Percentiles rank a stretch among this genome's conserved stretches.
Evolutionary conservation across 1,140 invertebrate genomes (phyloP).

Genomic region (Drosophila nasuta): DNA sequence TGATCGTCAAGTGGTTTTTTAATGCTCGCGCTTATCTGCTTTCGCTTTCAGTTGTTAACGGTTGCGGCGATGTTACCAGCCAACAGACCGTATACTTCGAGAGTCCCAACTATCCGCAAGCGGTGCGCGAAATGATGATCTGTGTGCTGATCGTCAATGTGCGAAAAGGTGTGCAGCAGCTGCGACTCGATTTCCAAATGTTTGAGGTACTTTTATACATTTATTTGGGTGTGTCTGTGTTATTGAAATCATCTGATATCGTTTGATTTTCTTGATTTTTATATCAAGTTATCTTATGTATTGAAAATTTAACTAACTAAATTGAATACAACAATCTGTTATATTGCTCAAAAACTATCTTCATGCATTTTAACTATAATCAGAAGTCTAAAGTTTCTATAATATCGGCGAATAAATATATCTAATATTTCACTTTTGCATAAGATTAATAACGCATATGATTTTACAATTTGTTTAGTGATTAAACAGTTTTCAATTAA

Average conservation of each 20-base stretch:
- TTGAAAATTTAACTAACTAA: too few species aligned
- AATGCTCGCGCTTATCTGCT: not conserved
- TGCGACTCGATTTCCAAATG: slow-evolving; percentile 89
- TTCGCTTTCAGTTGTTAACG: slow-evolving; percentile 85
- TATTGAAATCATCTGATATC: not conserved
- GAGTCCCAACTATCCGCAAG: slow-evolving; percentile 86
- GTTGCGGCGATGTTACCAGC: slow-evolving; percentile 86
- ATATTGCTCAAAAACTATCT: too few species aligned
- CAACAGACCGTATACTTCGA: slow-evolving; percentile 87
- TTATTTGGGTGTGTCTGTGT: not conserved
- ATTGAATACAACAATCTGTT: too few species aligned
- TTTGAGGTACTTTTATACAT: slow-evolving; percentile 87
- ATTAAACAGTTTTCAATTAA: too few species aligned
- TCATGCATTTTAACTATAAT: too few species aligned
- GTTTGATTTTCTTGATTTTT: not conserved
- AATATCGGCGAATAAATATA: too few species aligned
- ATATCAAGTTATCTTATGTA: too few species aligned
- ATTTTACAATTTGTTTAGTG: too few species aligned
- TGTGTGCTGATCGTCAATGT: slow-evolving; percentile 89
- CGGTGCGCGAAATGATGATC: slow-evolving; percentile 82
- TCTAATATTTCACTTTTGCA: too few species aligned
- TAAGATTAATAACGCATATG: too few species aligned
- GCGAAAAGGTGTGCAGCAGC: slow-evolving; percentile 87
- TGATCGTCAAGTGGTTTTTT: slow-evolving; percentile 5
- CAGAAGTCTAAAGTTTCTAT: too few species aligned